Evolutionary conservation across 2,113 vertebrate genomes (phyloP).

Genomic region (Cheilinus undulatus): DNA sequence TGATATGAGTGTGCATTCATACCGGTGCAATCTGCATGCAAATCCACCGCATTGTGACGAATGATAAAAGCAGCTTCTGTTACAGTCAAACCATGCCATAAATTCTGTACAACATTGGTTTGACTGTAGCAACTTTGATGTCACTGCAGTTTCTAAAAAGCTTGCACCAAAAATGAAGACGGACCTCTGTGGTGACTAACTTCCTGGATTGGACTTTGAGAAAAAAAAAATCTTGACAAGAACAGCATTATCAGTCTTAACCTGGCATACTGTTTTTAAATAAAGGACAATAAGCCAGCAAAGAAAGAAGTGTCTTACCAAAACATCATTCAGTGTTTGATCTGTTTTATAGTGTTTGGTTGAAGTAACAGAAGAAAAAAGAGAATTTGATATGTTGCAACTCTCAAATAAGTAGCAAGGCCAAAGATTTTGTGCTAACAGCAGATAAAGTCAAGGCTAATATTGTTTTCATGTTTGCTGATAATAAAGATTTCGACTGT

Average conservation of each 20-base stretch:
- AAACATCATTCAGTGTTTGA: conserved; percentile 2
- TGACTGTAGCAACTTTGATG: conserved; percentile 34
- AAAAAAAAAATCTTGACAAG: background rate
- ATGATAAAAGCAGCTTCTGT: conserved; percentile 66
- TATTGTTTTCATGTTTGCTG: background rate
- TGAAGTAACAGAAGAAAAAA: conserved; percentile 11
- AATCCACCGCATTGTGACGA: conserved; percentile 62
- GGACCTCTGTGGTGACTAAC: conserved; percentile 13
- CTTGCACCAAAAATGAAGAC: conserved; percentile 32
- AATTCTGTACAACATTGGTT: background rate
- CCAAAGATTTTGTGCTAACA: conserved; percentile 38
- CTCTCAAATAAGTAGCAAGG: conserved; percentile 1
- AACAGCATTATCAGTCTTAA: background rate
- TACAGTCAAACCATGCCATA: no score
- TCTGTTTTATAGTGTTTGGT: conserved; percentile 31
- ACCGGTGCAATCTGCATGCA: conserved; percentile 78
- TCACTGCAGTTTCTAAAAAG: conserved; percentile 19
- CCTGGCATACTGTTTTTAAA: conserved; percentile 4
- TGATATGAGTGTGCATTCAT: conserved; percentile 69
- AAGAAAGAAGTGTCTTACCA: no score
- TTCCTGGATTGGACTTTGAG: background rate
- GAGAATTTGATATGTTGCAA: conserved; percentile 13
- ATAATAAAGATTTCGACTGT: background rate
- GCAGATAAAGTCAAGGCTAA: conserved; percentile 13
- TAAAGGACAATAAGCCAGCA: conserved; percentile 12